Evolutionary conservation across 2,113 vertebrate species (phyloP).

Genomic region (Echinops telfairi): DNA sequence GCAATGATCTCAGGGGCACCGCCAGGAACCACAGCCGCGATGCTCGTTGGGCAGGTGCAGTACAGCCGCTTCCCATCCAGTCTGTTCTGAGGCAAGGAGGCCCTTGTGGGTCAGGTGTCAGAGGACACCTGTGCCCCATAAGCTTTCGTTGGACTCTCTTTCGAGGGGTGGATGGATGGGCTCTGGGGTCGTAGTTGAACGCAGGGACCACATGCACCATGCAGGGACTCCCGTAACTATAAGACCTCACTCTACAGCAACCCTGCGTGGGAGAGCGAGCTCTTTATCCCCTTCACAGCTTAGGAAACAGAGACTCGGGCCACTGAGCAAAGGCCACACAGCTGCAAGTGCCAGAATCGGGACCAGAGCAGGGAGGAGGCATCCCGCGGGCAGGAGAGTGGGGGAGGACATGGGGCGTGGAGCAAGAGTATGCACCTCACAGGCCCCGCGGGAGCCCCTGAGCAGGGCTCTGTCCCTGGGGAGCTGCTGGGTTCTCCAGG

Average conservation of each 20-base stretch:
- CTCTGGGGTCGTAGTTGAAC: neutral
- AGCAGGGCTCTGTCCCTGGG: neutral
- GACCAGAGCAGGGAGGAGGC: neutral
- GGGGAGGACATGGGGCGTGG: neutral
- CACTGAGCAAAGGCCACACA: neutral
- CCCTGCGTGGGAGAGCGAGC: neutral
- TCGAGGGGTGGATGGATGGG: neutral
- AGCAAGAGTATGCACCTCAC: neutral
- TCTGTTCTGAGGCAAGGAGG: no score
- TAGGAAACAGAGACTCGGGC: neutral
- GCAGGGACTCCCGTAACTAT: neutral
- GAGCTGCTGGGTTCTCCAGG: neutral
- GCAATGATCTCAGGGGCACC: neutral
- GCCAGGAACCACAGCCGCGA: neutral
- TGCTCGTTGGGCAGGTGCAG: no score
- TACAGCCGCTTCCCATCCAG: no score
- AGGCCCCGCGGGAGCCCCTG: neutral
- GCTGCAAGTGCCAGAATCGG: neutral
- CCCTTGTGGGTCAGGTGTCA: no score
- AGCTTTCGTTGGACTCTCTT: neutral
- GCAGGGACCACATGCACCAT: neutral
- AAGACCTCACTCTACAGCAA: neutral
- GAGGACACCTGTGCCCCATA: neutral
- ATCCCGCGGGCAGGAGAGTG: rapidly evolving
- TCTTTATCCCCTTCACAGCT: neutral